These are phyloP conservation scores for Liopterus haemorrhoidalis DNA, from an alignment of 2,888 invertebrate species.

Conservation along the genomic window DNA sequence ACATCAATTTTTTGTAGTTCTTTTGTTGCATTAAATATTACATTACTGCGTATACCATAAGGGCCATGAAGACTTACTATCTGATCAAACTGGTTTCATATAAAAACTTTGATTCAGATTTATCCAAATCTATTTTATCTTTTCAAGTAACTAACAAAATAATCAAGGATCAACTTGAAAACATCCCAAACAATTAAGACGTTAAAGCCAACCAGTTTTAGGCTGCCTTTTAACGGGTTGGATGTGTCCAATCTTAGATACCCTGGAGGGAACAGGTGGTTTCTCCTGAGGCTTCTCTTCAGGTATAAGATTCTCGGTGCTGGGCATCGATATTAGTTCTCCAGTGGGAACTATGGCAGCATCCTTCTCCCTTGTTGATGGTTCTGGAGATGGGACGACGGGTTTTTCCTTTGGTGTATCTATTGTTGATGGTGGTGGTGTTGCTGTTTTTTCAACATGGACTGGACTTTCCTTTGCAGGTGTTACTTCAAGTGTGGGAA, in stretches of 20 bases:
- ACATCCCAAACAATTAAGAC: background rate
- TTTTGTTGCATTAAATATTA: conserved; percentile 6
- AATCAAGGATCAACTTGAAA: conserved; percentile 1
- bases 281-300: conserved; percentile 31
- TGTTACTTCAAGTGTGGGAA: conserved; percentile 3
- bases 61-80: no score
- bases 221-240: conserved; percentile 53
- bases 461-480: conserved; percentile 1
- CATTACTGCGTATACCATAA: no score
- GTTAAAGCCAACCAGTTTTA: conserved; percentile 57
- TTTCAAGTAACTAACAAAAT: conserved; percentile 5
- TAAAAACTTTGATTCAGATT: no score
- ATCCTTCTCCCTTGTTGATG: conserved; percentile 31
- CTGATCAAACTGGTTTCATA: no score
- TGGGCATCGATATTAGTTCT: conserved; percentile 40
- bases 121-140: conserved; percentile 1
- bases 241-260: conserved; percentile 50
- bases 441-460: conserved; percentile 18
- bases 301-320: conserved; percentile 51
- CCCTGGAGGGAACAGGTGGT: conserved; percentile 44
- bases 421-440: conserved; percentile 34
- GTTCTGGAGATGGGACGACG: conserved; percentile 15
- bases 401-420: conserved; percentile 30
- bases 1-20: background rate
- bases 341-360: conserved; percentile 38